Evolutionary conservation across 2,888 invertebrate genomes (phyloP), one percentile per base, ranked within the genome.

Genomic region (Dinocampus coccinellae): DNA sequence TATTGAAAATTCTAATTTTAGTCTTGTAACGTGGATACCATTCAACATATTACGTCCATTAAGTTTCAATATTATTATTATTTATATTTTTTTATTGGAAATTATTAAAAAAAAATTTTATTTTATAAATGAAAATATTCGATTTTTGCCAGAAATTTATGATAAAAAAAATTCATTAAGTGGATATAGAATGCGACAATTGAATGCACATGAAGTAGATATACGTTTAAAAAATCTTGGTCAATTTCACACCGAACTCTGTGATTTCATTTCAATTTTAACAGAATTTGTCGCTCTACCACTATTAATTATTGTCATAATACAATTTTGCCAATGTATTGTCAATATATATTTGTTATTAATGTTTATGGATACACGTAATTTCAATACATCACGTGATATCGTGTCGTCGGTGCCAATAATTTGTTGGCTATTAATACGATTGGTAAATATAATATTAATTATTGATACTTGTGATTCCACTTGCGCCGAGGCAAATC

Each of bases 401-500:
- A 6, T 29, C 13, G n/a, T 22, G 24, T 53, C 29, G 24, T 53
- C 24, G 4, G 20, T 24, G 4, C 64, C 22, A 9, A 42, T 55
- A 16, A 36, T 64, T 20, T 20, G 53, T 42, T 77, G 75, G 74
- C 33, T 75, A 11, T 11, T 52, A 0, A 6, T 75, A 11, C 73
- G 71, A 22, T 16, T 73, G 2, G 22, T 36, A 6, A 60, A 73
- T 53, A 69, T 61, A n/a, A 13, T 64, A 3, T 24, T 42, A 24
- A 13, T 75, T 10, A 39, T 76, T 11, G 52, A 65, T 10, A 60
- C 72, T 42, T 58, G 73, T 24, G 74, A 72, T 16, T 58, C 69
- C 9, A 70, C 63, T 3, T 73, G 52, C n/a, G 58, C 72, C 13
- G 73, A 74, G 77, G 77, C 76, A 2, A 77, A 77, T 73, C 66